Conservation (phyloP, 1,140 invertebrate species). For the Meloidogyne chitwoodi region DNA sequence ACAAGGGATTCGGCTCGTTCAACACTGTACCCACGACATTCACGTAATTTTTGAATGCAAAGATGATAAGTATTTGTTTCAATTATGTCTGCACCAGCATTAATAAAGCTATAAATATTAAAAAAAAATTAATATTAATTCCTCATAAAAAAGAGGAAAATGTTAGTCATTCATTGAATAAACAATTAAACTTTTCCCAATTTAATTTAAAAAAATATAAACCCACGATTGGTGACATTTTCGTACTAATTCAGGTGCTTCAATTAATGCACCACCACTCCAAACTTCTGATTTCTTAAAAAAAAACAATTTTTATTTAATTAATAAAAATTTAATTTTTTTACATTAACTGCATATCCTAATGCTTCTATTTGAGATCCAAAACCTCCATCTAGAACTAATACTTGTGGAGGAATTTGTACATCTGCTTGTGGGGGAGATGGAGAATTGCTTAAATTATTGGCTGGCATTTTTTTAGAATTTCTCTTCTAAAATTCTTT, state of each 20-base stretch:
- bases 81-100: constrained; percentile 78
- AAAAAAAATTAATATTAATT: background rate
- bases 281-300: background rate
- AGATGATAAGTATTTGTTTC: constrained; percentile 84
- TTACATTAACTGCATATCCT: constrained; percentile 18
- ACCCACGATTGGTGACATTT: constrained; percentile 29
- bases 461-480: background rate
- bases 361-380: constrained; percentile 18
- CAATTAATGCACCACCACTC: constrained; percentile 9
- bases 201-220: background rate
- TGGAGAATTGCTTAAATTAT: background rate
- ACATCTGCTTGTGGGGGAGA: background rate
- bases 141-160: too few relatives aligned
- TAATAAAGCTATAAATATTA: constrained; percentile 47
- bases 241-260: constrained; percentile 22
- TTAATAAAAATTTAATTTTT: background rate
- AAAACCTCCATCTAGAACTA: constrained; percentile 17
- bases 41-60: constrained; percentile 72
- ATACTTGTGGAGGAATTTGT: background rate
- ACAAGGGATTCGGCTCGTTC: constrained; percentile 64
- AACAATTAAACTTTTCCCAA: background rate
- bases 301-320: background rate
- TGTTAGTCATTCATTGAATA: too few relatives aligned
- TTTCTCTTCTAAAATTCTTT: background rate
- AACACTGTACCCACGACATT: constrained; percentile 62